These are phyloP conservation scores for Macrosteles quadrilineatus DNA, from an alignment of 1,140 invertebrate genomes.

Conservation along the genomic window DNA sequence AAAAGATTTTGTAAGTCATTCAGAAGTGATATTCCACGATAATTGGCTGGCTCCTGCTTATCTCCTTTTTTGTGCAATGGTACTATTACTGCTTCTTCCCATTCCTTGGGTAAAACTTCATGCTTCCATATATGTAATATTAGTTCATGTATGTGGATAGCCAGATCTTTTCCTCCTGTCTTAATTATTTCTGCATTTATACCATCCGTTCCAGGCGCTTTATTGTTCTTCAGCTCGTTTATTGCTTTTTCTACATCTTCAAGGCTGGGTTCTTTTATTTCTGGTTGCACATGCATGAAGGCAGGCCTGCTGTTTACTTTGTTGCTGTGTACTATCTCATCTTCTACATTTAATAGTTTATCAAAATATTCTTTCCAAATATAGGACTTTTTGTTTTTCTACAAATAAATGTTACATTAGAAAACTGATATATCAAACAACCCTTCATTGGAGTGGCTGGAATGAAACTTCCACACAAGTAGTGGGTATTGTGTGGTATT, in stretches of 20 bases:
- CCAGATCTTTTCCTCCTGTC: constrained; percentile 2
- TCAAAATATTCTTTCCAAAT: no score
- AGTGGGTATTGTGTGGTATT: no score
- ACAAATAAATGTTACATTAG: no score
- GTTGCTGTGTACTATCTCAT: no score
- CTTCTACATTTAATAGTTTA: no score
- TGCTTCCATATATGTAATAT: constrained; percentile 27
- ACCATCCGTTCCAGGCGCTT: constrained; percentile 39
- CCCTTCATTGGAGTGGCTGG: no score
- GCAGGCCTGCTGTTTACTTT: no score
- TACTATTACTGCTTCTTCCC: constrained; percentile 35
- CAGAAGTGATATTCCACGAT: constrained; percentile 41
- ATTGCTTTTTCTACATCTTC: constrained; percentile 30
- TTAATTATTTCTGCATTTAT: constrained; percentile 41
- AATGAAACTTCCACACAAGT: no score
- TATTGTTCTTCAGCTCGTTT: constrained; percentile 38
- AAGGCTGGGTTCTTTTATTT: neutral
- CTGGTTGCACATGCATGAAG: neutral
- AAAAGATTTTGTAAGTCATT: constrained; percentile 36
- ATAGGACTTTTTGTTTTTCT: no score
- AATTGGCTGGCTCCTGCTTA: constrained; percentile 38
- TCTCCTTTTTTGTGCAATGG: constrained; percentile 44
- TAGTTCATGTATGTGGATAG: neutral
- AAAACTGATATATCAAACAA: no score
- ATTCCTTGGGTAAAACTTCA: no score